Evolutionary conservation across 2,888 invertebrate genomes (phyloP).

Genomic region (Actias luna): DNA sequence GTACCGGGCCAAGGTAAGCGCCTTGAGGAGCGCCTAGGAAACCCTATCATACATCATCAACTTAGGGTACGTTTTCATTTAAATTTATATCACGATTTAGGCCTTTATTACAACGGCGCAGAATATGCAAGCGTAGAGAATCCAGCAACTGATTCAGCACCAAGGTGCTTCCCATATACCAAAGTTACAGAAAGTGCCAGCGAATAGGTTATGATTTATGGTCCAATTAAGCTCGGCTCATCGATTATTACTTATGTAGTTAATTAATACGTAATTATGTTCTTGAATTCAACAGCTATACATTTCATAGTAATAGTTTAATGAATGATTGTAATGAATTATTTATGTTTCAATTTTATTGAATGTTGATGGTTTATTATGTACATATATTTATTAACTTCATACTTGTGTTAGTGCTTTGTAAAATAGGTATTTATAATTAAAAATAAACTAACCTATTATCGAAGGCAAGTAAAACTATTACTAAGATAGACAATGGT

Average conservation of each 20-base stretch:
- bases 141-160: slow-evolving; percentile 71
- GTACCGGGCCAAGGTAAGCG: slow-evolving; percentile 43
- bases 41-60: slow-evolving; percentile 29
- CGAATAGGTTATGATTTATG: slow-evolving; percentile 68
- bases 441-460: too few relatives aligned
- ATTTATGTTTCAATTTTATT: slow-evolving; percentile 14
- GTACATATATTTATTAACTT: too few relatives aligned
- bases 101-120: slow-evolving; percentile 33
- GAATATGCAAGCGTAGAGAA: slow-evolving; percentile 67
- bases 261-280: slow-evolving; percentile 47
- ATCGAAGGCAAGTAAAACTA: too few relatives aligned
- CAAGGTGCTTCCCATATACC: slow-evolving; percentile 62
- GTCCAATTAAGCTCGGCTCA: slow-evolving; percentile 68
- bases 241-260: slow-evolving; percentile 47
- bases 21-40: slow-evolving; percentile 34
- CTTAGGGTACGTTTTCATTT: slow-evolving; percentile 35
- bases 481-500: too few relatives aligned
- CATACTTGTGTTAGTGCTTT: neutral
- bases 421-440: neutral
- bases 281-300: slow-evolving; percentile 28
- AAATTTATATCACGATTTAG: slow-evolving; percentile 26
- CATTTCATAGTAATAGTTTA: slow-evolving; percentile 26
- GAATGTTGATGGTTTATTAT: too few relatives aligned
- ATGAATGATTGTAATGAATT: slow-evolving; percentile 24
- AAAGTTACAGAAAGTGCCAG: slow-evolving; percentile 55